Evolutionary conservation across 2,113 vertebrate genomes (phyloP).

Genomic region (Rousettus leschenaultii): DNA sequence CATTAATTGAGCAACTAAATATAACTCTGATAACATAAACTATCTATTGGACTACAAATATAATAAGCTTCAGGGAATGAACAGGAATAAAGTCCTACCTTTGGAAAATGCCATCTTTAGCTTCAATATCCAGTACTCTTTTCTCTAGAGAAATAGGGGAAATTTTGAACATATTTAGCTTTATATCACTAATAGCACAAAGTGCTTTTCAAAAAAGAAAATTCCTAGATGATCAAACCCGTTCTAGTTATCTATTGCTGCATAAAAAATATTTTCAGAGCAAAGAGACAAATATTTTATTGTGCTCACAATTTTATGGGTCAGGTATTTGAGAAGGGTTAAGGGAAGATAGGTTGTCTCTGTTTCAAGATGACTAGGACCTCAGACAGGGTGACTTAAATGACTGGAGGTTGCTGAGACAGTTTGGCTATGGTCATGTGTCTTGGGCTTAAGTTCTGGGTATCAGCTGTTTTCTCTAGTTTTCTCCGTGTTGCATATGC

Average conservation of each 20-base stretch:
- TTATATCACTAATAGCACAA: background rate
- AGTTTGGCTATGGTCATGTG: background rate
- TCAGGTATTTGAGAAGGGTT: background rate
- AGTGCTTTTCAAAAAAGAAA: background rate
- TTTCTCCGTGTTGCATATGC: background rate
- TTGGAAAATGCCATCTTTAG: background rate
- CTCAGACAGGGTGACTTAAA: background rate
- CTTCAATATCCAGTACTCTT: background rate
- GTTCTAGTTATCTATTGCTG: background rate
- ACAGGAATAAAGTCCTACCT: constrained; percentile 7
- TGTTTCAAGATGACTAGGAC: background rate
- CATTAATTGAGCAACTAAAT: constrained; percentile 79
- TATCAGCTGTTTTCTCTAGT: background rate
- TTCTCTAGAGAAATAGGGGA: background rate
- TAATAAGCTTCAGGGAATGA: background rate
- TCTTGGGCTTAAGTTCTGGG: background rate
- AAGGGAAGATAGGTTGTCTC: background rate
- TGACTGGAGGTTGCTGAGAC: background rate
- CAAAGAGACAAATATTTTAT: background rate
- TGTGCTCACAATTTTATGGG: background rate
- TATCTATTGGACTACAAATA: constrained; percentile 49
- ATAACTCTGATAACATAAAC: constrained; percentile 50
- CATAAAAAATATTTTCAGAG: background rate
- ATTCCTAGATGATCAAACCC: background rate
- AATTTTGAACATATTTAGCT: background rate